These are phyloP conservation scores for Calephelis nemesis DNA, from an alignment of 1,140 invertebrate genomes.

Conservation along the genomic window DNA sequence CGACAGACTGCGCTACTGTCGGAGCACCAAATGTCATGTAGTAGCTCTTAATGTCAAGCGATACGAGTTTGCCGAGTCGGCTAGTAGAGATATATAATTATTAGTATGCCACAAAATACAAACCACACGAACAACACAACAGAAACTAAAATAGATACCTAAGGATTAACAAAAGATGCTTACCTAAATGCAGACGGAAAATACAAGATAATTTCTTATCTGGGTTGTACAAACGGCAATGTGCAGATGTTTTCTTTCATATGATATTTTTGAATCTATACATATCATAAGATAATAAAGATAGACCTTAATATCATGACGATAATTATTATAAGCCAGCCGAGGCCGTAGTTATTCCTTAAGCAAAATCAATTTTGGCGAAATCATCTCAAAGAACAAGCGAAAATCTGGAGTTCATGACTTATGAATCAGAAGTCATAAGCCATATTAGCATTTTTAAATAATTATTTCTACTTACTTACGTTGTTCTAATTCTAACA, in stretches of 20 bases:
- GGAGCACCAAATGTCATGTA: too few relatives aligned
- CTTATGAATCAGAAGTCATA: too few relatives aligned
- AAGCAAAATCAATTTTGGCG: too few relatives aligned
- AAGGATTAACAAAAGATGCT: neutral
- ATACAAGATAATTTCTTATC: neutral
- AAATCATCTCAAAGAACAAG: too few relatives aligned
- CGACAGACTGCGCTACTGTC: too few relatives aligned
- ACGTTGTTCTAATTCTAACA: too few relatives aligned
- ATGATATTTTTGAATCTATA: neutral
- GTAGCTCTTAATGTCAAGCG: neutral
- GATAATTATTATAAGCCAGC: too few relatives aligned
- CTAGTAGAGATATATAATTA: neutral
- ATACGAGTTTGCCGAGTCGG: neutral
- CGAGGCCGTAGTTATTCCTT: too few relatives aligned
- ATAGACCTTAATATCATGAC: too few relatives aligned
- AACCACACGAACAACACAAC: constrained; percentile 11
- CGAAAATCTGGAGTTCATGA: too few relatives aligned
- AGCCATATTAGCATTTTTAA: too few relatives aligned
- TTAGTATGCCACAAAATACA: neutral
- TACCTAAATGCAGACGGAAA: neutral
- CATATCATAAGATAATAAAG: neutral
- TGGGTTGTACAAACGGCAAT: neutral
- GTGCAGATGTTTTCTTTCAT: neutral
- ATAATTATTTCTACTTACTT: too few relatives aligned
- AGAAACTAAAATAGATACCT: neutral